These are phyloP conservation scores for Phthorimaea operculella DNA, from an alignment of 1,140 invertebrate species.

Conservation along the genomic window DNA sequence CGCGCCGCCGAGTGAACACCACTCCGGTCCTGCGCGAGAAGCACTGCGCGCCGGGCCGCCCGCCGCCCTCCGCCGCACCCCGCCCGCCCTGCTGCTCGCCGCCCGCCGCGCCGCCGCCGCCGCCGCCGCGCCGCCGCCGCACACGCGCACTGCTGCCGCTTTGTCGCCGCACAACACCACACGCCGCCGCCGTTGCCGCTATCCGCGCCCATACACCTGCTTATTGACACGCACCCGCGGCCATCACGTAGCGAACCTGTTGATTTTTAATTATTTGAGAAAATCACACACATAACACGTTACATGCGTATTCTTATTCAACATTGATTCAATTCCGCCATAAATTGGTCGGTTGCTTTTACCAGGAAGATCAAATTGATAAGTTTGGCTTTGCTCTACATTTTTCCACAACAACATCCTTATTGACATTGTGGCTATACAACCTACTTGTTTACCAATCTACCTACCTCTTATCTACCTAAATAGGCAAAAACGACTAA, in stretches of 20 bases:
- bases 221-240: neutral
- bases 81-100: slow-evolving; percentile 17
- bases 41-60: slow-evolving; percentile 54
- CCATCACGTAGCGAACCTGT: neutral
- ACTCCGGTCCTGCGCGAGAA: slow-evolving; percentile 65
- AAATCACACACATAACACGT: neutral
- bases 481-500: no score
- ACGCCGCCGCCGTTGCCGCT: slow-evolving; percentile 9
- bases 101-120: slow-evolving; percentile 9
- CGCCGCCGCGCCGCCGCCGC: slow-evolving; percentile 14
- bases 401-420: no score
- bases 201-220: neutral
- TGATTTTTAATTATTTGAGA: neutral
- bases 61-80: slow-evolving; percentile 31
- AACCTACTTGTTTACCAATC: no score
- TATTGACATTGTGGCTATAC: no score
- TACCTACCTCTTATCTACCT: no score
- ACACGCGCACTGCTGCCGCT: neutral
- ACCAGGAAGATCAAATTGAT: no score
- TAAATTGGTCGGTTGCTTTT: no score
- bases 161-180: neutral
- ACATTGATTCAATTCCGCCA: no score
- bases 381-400: no score
- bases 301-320: no score
- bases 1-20: slow-evolving; percentile 68